phyloP scores from a whole-genome alignment of 2,113 vertebrate genomes.

The Aplodontia rufa region DNA sequence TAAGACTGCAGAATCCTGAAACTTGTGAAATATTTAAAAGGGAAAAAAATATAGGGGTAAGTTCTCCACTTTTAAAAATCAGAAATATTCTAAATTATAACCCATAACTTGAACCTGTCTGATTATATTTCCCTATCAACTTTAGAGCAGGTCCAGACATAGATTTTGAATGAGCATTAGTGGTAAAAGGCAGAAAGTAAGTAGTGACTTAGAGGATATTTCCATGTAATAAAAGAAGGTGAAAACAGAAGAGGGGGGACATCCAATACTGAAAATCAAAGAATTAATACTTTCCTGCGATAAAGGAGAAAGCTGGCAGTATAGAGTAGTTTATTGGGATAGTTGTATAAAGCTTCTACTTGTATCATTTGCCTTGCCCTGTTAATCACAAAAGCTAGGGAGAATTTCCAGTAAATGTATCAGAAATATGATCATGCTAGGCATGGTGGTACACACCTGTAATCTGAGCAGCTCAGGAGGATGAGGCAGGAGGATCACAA shows the following conservation, averaged over 20 bases:
- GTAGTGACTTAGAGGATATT: not conserved
- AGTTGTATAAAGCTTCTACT: not conserved
- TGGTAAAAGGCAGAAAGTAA: not conserved
- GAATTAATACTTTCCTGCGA: not conserved
- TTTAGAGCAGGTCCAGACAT: not conserved
- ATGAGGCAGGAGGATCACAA: too few species aligned
- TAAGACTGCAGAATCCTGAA: slow-evolving; percentile 65
- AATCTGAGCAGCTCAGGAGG: too few species aligned
- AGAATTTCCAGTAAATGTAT: slow-evolving; percentile 15
- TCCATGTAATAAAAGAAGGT: not conserved
- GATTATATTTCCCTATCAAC: not conserved
- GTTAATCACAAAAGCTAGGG: slow-evolving; percentile 16
- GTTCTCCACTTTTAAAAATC: slow-evolving; percentile 54
- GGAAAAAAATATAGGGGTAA: slow-evolving; percentile 80
- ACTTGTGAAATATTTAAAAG: slow-evolving; percentile 73
- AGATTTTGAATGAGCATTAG: not conserved
- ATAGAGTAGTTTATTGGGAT: not conserved
- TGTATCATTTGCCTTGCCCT: not conserved
- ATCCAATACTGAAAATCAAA: not conserved
- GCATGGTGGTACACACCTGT: too few species aligned
- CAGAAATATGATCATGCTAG: not conserved
- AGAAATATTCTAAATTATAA: not conserved
- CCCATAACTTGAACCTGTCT: not conserved
- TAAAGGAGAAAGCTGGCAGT: not conserved
- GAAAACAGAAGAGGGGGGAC: not conserved